These are phyloP conservation scores for Marmota monax DNA, from an alignment of 2,113 vertebrate genomes.

Conservation along the genomic window DNA sequence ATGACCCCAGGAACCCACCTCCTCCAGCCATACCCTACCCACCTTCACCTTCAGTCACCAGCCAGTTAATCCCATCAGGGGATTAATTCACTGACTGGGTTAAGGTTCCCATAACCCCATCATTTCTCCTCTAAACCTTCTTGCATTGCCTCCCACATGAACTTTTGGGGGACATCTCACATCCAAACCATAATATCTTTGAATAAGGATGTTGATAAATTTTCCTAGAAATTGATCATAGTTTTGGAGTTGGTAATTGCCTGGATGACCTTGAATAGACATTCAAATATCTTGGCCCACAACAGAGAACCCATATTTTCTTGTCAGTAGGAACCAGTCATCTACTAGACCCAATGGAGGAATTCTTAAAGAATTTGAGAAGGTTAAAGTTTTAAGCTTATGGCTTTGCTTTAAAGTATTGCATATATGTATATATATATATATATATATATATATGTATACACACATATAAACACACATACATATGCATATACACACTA, in stretches of 20 bases:
- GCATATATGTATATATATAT: background rate
- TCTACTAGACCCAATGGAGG: background rate
- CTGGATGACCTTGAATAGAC: background rate
- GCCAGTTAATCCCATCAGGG: too few species aligned
- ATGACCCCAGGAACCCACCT: too few species aligned
- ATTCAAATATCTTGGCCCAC: background rate
- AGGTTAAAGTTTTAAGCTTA: conserved; percentile 45
- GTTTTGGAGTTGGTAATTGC: background rate
- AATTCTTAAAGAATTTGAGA: background rate
- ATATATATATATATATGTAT: background rate
- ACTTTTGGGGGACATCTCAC: too few species aligned
- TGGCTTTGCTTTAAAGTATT: conserved; percentile 31
- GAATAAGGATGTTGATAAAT: background rate
- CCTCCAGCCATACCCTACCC: too few species aligned
- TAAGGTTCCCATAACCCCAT: too few species aligned
- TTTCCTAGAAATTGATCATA: background rate
- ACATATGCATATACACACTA: background rate
- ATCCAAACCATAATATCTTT: background rate
- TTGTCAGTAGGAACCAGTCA: background rate
- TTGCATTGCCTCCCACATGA: too few species aligned
- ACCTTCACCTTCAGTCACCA: too few species aligned
- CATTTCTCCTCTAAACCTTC: too few species aligned
- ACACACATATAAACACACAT: background rate
- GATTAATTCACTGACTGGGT: too few species aligned
- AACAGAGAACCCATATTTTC: background rate